Base-by-base conservation (phyloP, 2,797 vertebrate species). In the Chromobotia macracanthus region DNA sequence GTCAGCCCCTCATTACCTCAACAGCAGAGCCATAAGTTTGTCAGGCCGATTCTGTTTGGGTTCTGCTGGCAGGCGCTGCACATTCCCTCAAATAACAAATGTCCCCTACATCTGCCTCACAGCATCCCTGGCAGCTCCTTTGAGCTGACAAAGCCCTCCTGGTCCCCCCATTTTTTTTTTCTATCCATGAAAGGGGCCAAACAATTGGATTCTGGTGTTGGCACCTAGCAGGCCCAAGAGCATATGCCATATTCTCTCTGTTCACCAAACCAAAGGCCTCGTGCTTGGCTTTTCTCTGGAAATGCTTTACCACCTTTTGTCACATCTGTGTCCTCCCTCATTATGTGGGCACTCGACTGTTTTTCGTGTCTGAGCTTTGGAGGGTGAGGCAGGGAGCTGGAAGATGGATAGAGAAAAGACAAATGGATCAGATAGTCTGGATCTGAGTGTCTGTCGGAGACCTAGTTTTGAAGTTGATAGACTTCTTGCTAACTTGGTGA, bases 81-180 rank as follows among this genome's bases (percentile, higher is more conserved):
- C 60, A 64, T 55, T 84, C 72, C 77, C 80, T 71, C 58, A 13
- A 41, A 68, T 77, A 72, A 90, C 89, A 90, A 94, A 92, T 92
- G 90, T 92, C 91, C 92, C 88, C 74, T 90, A 93, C 94, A 94
- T 94, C 93, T 94, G 94, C 90, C 93, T 91, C 86, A 80, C 86
- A 86, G 73, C 51, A 71, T 88, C 85, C 77, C 25, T 82, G 88
- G 88, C 88, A 89, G 88, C 90, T 90, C 87, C 89, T 88, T 90
- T 85, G 86, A 91, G 88, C 90, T 91, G 91, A 94, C 93, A 94
- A 94, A 94, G 92, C 91, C 23, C 90, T 87, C 88, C 91, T 92
- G 91, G 91, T 90, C 23, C 74, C 28, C 28, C 15, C 25, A 9
- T 63, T 63, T 63, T 13, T 16, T 6, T 85, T 86, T 82, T 48